Percentiles rank a stretch among this genome's conserved stretches.
Evolutionary conservation across 2,797 vertebrate species (phyloP).

Genomic region (Glyptemys insculpta): DNA sequence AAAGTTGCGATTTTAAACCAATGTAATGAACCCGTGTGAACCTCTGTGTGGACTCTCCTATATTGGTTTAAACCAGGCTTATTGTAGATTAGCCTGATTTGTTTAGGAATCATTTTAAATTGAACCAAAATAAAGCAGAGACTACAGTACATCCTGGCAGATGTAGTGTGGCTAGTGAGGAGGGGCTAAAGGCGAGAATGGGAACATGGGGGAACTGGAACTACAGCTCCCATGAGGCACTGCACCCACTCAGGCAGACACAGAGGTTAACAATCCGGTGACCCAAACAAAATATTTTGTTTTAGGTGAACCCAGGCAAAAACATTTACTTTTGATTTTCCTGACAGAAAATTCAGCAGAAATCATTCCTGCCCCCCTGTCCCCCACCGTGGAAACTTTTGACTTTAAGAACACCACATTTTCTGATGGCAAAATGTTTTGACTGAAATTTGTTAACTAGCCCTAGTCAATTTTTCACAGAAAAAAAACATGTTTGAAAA

Average conservation of each 20-base stretch:
- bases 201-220: background rate
- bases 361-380: rapidly evolving
- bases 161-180: background rate
- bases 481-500: background rate
- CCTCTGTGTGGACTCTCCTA: background rate
- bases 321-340: background rate
- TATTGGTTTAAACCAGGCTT: background rate
- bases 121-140: background rate
- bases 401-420: background rate
- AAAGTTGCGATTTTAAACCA: background rate
- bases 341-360: background rate
- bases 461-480: background rate
- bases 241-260: background rate
- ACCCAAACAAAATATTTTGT: background rate
- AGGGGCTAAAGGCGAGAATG: background rate
- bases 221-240: rapidly evolving
- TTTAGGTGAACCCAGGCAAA: background rate
- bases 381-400: background rate
- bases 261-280: background rate
- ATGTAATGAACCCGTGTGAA: background rate
- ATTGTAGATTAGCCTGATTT: background rate
- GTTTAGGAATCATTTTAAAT: background rate
- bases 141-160: background rate
- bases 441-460: background rate
- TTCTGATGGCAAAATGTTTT: background rate